Conservation (phyloP, 2,888 invertebrate species). For the Ormyrus pomaceus region DNA sequence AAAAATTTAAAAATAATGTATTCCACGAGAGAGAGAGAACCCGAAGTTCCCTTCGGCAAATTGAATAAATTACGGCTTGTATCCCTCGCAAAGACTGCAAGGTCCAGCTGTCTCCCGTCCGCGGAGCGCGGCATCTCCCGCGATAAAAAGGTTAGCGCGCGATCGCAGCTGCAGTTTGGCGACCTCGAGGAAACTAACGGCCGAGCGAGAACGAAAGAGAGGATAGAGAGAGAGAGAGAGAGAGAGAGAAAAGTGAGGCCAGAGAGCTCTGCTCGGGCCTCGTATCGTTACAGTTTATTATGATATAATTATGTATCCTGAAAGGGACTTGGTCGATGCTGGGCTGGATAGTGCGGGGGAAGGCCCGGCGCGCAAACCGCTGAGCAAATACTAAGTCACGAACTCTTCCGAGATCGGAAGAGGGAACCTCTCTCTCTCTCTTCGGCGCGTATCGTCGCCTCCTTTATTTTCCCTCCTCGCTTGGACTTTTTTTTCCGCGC, state of each 20-base stretch:
- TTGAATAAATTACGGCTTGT: constrained; percentile 25
- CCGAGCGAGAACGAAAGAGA: neutral
- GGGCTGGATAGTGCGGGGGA: constrained; percentile 60
- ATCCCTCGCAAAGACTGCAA: neutral
- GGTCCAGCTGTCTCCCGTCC: neutral
- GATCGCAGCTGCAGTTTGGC: constrained; percentile 36
- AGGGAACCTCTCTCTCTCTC: neutral
- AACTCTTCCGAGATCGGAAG: constrained; percentile 61
- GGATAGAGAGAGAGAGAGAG: constrained; percentile 9
- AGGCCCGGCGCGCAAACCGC: constrained; percentile 63
- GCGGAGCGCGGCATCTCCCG: constrained; percentile 3
- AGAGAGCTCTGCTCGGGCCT: constrained; percentile 25
- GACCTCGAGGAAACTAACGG: constrained; percentile 31
- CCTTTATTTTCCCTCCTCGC: constrained; percentile 37
- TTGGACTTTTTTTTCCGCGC: constrained; percentile 28
- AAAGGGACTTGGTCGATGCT: constrained; percentile 64
- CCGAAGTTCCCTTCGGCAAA: constrained; percentile 6
- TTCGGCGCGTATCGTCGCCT: neutral
- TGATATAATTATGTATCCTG: constrained; percentile 75
- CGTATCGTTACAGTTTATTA: constrained; percentile 74
- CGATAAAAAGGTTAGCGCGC: constrained; percentile 56
- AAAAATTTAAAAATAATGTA: no score
- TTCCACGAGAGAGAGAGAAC: neutral
- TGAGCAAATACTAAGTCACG: constrained; percentile 75
- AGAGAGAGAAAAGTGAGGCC: constrained; percentile 19